phyloP scores from a whole-genome alignment of 1,140 invertebrate genomes.

The Drosophila chauvacae region DNA sequence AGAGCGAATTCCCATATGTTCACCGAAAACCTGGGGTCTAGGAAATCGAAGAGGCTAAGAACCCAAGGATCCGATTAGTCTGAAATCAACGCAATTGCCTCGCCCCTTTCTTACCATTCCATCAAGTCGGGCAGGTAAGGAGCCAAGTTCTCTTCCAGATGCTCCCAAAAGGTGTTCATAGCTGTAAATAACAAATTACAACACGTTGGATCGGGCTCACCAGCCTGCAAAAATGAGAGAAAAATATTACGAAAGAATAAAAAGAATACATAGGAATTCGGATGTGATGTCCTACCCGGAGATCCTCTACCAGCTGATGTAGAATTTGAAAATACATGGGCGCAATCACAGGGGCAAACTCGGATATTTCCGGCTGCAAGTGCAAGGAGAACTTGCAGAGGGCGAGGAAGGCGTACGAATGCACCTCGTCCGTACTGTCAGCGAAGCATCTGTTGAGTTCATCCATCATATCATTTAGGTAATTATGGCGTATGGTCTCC shows the following conservation, averaged over 20 bases:
- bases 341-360: constrained; percentile 89
- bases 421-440: constrained; percentile 86
- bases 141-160: constrained; percentile 86
- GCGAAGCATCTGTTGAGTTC: constrained; percentile 90
- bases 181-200: no score
- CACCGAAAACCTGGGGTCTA: no score
- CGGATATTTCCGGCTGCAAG: constrained; percentile 91
- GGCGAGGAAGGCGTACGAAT: constrained; percentile 91
- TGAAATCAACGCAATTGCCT: no score
- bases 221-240: no score
- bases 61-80: no score
- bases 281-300: constrained; percentile 68
- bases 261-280: no score
- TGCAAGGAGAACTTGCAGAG: constrained; percentile 93
- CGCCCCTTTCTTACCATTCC: no score
- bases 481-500: constrained; percentile 90
- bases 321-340: constrained; percentile 87
- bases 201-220: no score
- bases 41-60: no score
- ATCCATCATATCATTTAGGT: constrained; percentile 88
- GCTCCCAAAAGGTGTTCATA: constrained; percentile 91
- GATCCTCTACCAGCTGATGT: constrained; percentile 85
- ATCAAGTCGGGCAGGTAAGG: no score
- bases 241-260: no score
- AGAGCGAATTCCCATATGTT: no score